Conservation (phyloP, 2,113 vertebrate species). For the Microtus montanus region DNA sequence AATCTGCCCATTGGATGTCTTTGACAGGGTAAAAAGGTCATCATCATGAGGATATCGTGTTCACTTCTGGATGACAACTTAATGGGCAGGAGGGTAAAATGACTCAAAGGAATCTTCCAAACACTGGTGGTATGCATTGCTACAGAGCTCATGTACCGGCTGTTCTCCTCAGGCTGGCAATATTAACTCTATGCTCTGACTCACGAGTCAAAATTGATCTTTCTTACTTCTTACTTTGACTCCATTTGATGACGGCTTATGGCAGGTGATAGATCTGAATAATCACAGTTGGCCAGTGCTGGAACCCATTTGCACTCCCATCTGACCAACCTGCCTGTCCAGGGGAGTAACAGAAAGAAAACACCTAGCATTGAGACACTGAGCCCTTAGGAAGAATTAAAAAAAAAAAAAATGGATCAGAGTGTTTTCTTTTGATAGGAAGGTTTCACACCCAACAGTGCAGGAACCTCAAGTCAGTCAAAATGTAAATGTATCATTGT, state of each 20-base stretch:
- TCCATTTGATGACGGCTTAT: not conserved
- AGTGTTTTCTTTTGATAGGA: not conserved
- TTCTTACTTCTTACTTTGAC: not conserved
- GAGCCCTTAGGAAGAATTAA: fast-evolving
- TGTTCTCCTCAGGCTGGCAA: not conserved
- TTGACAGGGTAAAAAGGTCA: not conserved
- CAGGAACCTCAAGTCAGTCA: not conserved
- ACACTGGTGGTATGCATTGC: fast-evolving
- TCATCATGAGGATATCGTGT: too few species aligned
- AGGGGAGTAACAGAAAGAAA: not conserved
- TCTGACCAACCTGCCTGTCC: not conserved
- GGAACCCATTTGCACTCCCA: fast-evolving
- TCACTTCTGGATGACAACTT: not conserved
- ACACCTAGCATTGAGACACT: fast-evolving
- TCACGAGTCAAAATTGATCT: not conserved
- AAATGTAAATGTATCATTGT: not conserved
- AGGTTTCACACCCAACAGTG: not conserved
- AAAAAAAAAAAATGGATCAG: not conserved
- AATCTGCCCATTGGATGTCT: not conserved
- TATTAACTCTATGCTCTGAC: not conserved
- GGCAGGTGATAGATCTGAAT: not conserved
- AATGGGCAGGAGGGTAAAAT: not conserved
- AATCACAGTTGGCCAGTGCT: not conserved
- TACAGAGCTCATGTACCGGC: too few species aligned
- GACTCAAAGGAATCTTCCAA: not conserved